Base-by-base conservation (phyloP, 2,797 vertebrate genomes). In the Phataginus tricuspis region DNA sequence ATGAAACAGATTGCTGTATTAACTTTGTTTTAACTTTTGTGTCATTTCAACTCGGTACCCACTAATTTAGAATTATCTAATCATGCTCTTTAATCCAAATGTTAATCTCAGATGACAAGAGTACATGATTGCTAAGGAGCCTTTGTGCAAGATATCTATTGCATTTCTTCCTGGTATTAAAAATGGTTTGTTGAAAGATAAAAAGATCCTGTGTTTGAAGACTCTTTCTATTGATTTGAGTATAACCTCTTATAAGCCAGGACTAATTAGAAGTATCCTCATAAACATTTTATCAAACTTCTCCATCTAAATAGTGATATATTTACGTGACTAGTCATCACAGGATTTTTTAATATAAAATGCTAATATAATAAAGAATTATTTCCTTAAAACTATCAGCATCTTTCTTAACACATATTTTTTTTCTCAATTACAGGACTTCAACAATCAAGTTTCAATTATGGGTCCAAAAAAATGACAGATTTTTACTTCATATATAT, bases 81-180 rank as follows among this genome's bases (percentile, higher is more conserved):
- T 92, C 97, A 98, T 83, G 68, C 82, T 95, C 95, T 98, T 98
- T 98, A 98, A 98, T 96, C 71, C 98, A 97, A 98, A 97, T 97
- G 95, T 92, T 97, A 97, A 95, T 97, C 97, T 98, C 98, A 97
- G 95, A 98, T 97, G 91, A 98, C 97, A 98, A 97, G 91, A 98
- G 95, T 96, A 97, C 96, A 63, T 94, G 96, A 97, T 84, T 96
- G 59, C 72, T 23, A 5, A 63, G 55, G 27, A 51, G n/a, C 92
- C 91, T n/a, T 78, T 88, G 61, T 96, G 95, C 97, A 98, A 98
- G 94, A 97, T 97, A 98, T 93, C 96, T 86, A 97, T 68, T 90
- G 4, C 51, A 96, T 98, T 98, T 98, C 90, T 96, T 98, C 94
- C 82, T 90, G 69, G 69, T 97, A 97, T 98, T 98, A 96, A 98